Percentiles rank a stretch among this genome's conserved stretches.
These are phyloP conservation scores for Imbricaverruca yamaguchii DNA, from an alignment of 2,888 invertebrate species.

Conservation along the genomic window DNA sequence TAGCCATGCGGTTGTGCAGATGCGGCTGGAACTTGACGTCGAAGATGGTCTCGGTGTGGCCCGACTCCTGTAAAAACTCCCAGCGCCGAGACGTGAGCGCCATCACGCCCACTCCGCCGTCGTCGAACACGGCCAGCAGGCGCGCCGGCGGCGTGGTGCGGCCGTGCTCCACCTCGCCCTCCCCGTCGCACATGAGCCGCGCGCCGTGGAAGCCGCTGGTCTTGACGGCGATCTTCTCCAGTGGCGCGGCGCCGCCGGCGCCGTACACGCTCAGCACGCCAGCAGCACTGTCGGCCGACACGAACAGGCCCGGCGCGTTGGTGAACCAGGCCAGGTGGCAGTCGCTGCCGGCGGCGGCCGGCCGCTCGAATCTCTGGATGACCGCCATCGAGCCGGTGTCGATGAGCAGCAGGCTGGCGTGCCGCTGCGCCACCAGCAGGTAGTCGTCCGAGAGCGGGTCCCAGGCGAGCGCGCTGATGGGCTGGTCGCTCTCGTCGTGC, in stretches of 20 bases:
- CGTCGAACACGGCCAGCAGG: slow-evolving; percentile 42
- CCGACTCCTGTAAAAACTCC: slow-evolving; percentile 39
- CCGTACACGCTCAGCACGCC: background rate
- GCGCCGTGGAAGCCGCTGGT: background rate
- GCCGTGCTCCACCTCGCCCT: background rate
- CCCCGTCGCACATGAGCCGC: background rate
- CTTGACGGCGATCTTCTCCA: slow-evolving; percentile 35
- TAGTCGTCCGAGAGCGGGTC: slow-evolving; percentile 44
- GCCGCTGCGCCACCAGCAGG: slow-evolving; percentile 39
- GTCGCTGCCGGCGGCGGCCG: slow-evolving; percentile 37
- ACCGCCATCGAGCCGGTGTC: slow-evolving; percentile 38
- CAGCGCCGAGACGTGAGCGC: slow-evolving; percentile 41
- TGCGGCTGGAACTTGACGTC: slow-evolving; percentile 44
- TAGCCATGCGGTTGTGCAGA: slow-evolving; percentile 41
- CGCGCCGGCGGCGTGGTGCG: slow-evolving; percentile 28
- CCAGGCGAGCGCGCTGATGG: slow-evolving; percentile 41
- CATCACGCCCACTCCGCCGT: slow-evolving; percentile 45
- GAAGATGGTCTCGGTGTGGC: slow-evolving; percentile 45
- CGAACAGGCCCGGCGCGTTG: slow-evolving; percentile 44
- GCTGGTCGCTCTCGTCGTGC: slow-evolving; percentile 27
- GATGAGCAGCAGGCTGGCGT: slow-evolving; percentile 39
- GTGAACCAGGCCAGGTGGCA: slow-evolving; percentile 41
- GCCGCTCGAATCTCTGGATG: slow-evolving; percentile 39
- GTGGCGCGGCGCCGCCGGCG: background rate
- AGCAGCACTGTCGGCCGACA: slow-evolving; percentile 42